phyloP scores from a whole-genome alignment of 1,140 invertebrate genomes.

The Camponotus floridanus region DNA sequence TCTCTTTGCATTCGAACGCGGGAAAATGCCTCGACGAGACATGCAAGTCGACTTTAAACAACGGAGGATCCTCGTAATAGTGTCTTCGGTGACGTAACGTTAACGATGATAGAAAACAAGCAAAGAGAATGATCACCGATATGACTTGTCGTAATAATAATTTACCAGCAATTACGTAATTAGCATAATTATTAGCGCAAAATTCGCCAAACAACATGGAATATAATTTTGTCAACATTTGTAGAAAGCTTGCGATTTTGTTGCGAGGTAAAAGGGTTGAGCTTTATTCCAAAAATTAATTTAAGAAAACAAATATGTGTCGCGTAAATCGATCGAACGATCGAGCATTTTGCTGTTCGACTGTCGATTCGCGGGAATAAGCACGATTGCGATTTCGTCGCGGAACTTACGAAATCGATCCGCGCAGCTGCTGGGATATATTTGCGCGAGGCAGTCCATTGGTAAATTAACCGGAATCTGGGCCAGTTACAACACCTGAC shows the following conservation, averaged over 20 bases:
- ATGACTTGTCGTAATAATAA: background rate
- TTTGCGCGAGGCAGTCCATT: slow-evolving; percentile 78
- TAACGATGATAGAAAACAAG: slow-evolving; percentile 34
- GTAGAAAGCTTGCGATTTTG: background rate
- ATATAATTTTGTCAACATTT: background rate
- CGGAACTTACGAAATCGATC: slow-evolving; percentile 72
- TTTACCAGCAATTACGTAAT: slow-evolving; percentile 9
- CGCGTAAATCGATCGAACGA: background rate
- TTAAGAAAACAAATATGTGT: slow-evolving; percentile 25
- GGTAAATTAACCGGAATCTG: slow-evolving; percentile 82
- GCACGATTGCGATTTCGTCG: slow-evolving; percentile 40
- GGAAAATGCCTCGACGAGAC: background rate
- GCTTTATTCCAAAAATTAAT: slow-evolving; percentile 32
- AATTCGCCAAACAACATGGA: background rate
- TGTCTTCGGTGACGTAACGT: slow-evolving; percentile 48
- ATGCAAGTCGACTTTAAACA: slow-evolving; percentile 34
- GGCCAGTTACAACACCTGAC: slow-evolving; percentile 81
- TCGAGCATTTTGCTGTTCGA: background rate
- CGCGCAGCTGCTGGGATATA: slow-evolving; percentile 77
- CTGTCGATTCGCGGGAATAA: slow-evolving; percentile 56
- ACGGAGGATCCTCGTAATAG: slow-evolving; percentile 26
- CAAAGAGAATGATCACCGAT: slow-evolving; percentile 3
- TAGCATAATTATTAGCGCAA: background rate
- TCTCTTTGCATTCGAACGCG: slow-evolving; percentile 30
- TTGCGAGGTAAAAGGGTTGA: background rate